These are phyloP conservation scores for Standfussiana lucernea DNA, from an alignment of 2,888 invertebrate species.

Conservation along the genomic window DNA sequence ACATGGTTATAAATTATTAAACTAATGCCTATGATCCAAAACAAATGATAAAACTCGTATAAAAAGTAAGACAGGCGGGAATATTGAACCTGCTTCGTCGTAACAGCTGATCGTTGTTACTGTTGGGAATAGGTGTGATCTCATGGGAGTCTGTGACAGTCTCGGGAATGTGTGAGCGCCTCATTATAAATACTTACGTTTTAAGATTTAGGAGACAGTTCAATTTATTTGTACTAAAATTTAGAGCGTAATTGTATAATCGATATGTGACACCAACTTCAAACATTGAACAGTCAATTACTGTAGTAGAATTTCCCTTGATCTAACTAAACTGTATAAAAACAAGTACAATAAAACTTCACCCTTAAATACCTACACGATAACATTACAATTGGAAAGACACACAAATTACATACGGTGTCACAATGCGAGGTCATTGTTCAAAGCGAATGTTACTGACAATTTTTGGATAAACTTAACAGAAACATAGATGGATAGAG, in stretches of 20 bases:
- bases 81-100: slow-evolving; percentile 66
- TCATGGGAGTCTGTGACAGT: slow-evolving; percentile 27
- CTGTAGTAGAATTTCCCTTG: not conserved
- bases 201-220: slow-evolving; percentile 25
- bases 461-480: not conserved
- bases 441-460: not conserved
- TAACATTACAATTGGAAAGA: not conserved
- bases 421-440: not conserved
- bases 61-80: slow-evolving; percentile 65
- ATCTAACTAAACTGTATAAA: not conserved
- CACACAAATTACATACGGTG: not conserved
- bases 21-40: not conserved
- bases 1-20: not conserved
- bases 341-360: not conserved
- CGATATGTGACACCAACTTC: slow-evolving; percentile 7
- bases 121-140: slow-evolving; percentile 44
- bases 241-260: not conserved
- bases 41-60: slow-evolving; percentile 30
- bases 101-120: slow-evolving; percentile 44
- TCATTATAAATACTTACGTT: slow-evolving; percentile 21
- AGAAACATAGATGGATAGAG: not conserved
- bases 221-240: slow-evolving; percentile 24
- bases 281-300: slow-evolving; percentile 6
- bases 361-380: not conserved
- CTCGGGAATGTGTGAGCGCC: slow-evolving; percentile 35